phyloP scores from a whole-genome alignment of 2,888 invertebrate species.

The Xylota segnis region DNA sequence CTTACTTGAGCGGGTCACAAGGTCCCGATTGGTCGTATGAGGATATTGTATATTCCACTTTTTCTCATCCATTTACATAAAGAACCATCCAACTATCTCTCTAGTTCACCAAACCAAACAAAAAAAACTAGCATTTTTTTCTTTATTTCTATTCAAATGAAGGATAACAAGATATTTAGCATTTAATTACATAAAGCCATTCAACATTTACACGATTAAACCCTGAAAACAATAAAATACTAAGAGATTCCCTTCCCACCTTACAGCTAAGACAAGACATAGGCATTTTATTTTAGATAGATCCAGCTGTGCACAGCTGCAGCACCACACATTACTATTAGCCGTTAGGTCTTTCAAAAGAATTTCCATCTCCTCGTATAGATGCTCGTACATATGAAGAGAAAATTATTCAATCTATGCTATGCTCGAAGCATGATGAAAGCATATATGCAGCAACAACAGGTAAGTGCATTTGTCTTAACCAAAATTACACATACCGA shows the following conservation, averaged over 20 bases:
- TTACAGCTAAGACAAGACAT: background rate
- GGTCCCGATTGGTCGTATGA: too few species aligned
- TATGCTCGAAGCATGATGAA: slow-evolving; percentile 24
- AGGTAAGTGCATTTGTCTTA: slow-evolving; percentile 35
- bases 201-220: too few species aligned
- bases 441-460: slow-evolving; percentile 14
- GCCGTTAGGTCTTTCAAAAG: slow-evolving; percentile 43
- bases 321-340: slow-evolving; percentile 3
- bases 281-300: background rate
- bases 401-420: slow-evolving; percentile 44
- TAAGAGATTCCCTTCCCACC: background rate
- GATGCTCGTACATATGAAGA: slow-evolving; percentile 26
- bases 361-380: slow-evolving; percentile 38
- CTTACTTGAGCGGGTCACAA: too few species aligned
- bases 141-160: too few species aligned
- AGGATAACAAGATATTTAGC: too few species aligned
- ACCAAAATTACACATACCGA: slow-evolving; percentile 20
- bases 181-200: too few species aligned
- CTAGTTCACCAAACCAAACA: background rate
- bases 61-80: too few species aligned
- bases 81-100: too few species aligned
- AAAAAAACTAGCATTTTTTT: background rate
- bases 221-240: background rate
- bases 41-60: too few species aligned
- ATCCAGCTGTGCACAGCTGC: slow-evolving; percentile 64